Base-by-base conservation (phyloP, 2,888 invertebrate genomes). In the Julus scanicus region DNA sequence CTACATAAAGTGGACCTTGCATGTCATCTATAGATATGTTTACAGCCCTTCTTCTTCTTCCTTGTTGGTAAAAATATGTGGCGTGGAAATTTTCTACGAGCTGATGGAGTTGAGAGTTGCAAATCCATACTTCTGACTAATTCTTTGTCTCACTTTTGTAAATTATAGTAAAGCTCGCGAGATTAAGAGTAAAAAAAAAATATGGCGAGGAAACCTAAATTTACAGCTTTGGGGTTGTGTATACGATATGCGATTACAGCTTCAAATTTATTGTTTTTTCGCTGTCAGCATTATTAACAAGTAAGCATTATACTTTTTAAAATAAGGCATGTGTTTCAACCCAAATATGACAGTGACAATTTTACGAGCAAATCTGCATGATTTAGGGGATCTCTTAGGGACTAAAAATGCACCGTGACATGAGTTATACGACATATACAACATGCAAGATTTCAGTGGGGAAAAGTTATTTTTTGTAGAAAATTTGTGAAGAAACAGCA, bases 301-400 rank as follows among this genome's bases (percentile, higher is more conserved):
- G 48, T 48, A 9, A 5, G 9, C 48, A 48, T 48, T 48, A n/a
- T n/a, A 48, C 53, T 53, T 53, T 53, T 53, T 6, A 53, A 53
- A 53, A n/a, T 13, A 6, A 15, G 15, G 11, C 53, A 53, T 53
- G 15, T 15, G 53, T 15, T 53, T 15, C 53, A 53, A 3, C 53
- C 53, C 8, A 53, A 53, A 53, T 13, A 53, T 53, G 53, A 53
- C 15, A 15, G n/a, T 17, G 63, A 63, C 63, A n/a, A 63, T 63
- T 63, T n/a, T 63, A 63, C n/a, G 63, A 63, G 63, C 63, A n/a
- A 63, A 63, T 63, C 63, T 63, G 63, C 63, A 63, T 63, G 63
- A 63, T 63, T 63, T 63, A 63, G 63, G 13, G n/a, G 53, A 6
- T n/a, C 63, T n/a, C 63, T 63, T 63, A 63, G n/a, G n/a, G 3